Evolutionary conservation across 2,888 invertebrate species (phyloP).

Genomic region (Polydrusus cervinus): DNA sequence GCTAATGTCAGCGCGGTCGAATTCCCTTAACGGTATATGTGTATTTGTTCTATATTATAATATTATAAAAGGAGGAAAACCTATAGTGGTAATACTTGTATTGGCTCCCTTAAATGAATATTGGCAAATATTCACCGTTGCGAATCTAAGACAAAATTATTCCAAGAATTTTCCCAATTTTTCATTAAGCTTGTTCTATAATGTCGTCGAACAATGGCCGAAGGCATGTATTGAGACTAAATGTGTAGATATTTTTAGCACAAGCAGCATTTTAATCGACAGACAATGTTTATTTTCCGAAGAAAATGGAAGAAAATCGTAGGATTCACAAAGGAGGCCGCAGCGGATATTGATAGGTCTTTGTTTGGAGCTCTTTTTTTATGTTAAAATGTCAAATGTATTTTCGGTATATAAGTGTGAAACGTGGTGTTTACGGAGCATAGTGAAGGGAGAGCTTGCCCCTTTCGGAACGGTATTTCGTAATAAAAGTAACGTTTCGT

Average conservation of each 20-base stretch:
- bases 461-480: not conserved
- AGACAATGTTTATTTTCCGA: constrained; percentile 46
- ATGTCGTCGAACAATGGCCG: constrained; percentile 35
- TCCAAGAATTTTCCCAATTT: constrained; percentile 33
- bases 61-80: no score
- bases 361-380: constrained; percentile 7
- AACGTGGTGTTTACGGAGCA: constrained; percentile 1
- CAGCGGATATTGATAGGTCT: constrained; percentile 40
- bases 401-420: constrained; percentile 2
- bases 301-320: constrained; percentile 39
- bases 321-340: constrained; percentile 36
- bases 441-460: constrained; percentile 10
- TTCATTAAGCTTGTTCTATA: constrained; percentile 17
- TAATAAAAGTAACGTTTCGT: not conserved
- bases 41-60: no score
- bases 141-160: not conserved
- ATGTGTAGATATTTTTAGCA: constrained; percentile 45
- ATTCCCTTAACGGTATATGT: no score
- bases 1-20: no score
- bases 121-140: constrained; percentile 1
- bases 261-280: constrained; percentile 40
- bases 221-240: constrained; percentile 27
- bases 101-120: not conserved
- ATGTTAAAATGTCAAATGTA: constrained; percentile 1
- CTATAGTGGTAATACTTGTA: not conserved